Conservation (phyloP, 2,888 invertebrate genomes). For the Tholera decimalis region DNA sequence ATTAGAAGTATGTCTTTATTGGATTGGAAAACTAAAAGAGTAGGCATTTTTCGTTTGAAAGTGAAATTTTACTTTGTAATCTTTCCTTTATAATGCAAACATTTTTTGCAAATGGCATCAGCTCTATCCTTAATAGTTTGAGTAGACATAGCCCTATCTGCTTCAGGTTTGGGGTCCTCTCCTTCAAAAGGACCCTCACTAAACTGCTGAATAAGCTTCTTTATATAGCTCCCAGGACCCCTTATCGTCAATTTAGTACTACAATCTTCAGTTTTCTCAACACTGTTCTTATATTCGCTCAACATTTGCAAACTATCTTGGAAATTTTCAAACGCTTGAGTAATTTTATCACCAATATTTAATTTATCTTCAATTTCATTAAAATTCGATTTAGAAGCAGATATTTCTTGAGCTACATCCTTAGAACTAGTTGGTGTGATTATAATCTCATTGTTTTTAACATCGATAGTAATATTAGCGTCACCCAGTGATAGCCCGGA, state of each 20-base stretch:
- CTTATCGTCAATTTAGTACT: slow-evolving; percentile 83
- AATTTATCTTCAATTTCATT: slow-evolving; percentile 82
- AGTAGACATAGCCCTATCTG: slow-evolving; percentile 80
- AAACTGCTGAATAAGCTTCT: slow-evolving; percentile 88
- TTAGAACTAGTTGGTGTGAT: slow-evolving; percentile 86
- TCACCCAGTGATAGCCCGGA: slow-evolving; percentile 81
- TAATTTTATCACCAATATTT: slow-evolving; percentile 82
- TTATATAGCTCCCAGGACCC: slow-evolving; percentile 88
- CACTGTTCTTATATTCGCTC: slow-evolving; percentile 73
- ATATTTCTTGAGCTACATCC: slow-evolving; percentile 68
- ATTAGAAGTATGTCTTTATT: too few relatives aligned
- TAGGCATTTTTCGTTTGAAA: background rate
- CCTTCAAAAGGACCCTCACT: slow-evolving; percentile 86
- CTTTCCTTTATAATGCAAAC: slow-evolving; percentile 88
- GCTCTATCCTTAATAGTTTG: slow-evolving; percentile 85
- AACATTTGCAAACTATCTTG: slow-evolving; percentile 84
- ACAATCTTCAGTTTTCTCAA: slow-evolving; percentile 71
- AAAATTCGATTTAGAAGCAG: slow-evolving; percentile 69
- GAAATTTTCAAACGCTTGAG: slow-evolving; percentile 82
- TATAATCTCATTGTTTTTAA: slow-evolving; percentile 84
- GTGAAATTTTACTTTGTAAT: slow-evolving; percentile 73
- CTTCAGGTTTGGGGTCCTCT: slow-evolving; percentile 84
- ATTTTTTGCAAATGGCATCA: slow-evolving; percentile 89
- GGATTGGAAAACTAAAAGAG: too few relatives aligned
- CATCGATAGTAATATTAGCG: slow-evolving; percentile 84